Evolutionary conservation across 2,113 vertebrate species (phyloP).

Genomic region (Crocuta crocuta): DNA sequence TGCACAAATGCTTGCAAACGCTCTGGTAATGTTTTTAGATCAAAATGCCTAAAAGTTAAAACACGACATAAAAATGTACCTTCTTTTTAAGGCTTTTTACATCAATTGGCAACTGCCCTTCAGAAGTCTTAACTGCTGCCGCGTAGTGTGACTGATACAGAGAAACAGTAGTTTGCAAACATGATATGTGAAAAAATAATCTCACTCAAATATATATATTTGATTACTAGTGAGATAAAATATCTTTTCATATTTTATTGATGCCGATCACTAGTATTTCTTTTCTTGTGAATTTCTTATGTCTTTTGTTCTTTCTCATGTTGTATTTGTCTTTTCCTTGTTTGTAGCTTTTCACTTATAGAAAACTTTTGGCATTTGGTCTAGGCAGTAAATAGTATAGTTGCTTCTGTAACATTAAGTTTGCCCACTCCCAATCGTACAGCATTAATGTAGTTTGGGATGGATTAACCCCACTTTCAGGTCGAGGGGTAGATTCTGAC

Average conservation of each 20-base stretch:
- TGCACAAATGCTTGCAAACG: neutral
- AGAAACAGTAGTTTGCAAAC: neutral
- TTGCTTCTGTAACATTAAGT: neutral
- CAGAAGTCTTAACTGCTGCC: neutral
- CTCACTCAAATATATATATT: neutral
- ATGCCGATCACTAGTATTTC: neutral
- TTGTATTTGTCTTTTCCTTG: neutral
- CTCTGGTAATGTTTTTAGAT: neutral
- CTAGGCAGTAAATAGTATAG: neutral
- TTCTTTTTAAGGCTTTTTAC: neutral
- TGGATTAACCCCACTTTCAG: neutral
- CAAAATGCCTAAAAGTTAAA: neutral
- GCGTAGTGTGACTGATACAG: neutral
- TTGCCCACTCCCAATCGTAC: neutral
- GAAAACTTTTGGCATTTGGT: neutral
- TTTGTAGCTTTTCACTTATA: neutral
- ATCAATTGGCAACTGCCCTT: neutral
- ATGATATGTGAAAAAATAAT: neutral
- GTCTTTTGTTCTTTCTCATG: neutral
- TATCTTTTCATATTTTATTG: neutral
- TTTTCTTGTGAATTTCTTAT: neutral
- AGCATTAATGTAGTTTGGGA: neutral
- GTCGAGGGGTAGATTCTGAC: neutral
- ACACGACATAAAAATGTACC: neutral
- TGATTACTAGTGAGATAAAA: neutral